phyloP scores from a whole-genome alignment of 2,797 vertebrate genomes.

The Parotocinclus haroldoi region DNA sequence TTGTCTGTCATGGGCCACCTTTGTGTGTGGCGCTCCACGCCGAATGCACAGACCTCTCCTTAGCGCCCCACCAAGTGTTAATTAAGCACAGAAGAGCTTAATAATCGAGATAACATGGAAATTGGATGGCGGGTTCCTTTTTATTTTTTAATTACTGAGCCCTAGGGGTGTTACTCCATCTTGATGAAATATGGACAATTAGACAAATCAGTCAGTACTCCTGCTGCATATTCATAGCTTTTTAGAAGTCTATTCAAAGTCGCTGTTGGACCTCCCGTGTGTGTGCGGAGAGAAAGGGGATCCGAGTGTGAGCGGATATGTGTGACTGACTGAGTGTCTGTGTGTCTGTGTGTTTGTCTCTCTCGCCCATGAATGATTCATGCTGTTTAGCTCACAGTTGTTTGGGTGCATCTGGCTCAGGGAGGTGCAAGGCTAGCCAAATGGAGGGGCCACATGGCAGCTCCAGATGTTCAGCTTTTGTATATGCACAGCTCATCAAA shows the following conservation, averaged over 20 bases:
- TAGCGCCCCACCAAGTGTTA: slow-evolving; percentile 53
- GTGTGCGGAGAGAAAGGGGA: slow-evolving; percentile 56
- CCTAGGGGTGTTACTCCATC: slow-evolving; percentile 70
- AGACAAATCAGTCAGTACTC: slow-evolving; percentile 75
- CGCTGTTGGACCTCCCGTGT: slow-evolving; percentile 75
- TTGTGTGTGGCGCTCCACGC: slow-evolving; percentile 20
- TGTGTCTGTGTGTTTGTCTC: slow-evolving; percentile 34
- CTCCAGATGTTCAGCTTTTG: slow-evolving; percentile 80
- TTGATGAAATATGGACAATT: slow-evolving; percentile 78
- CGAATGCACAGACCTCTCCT: slow-evolving; percentile 46
- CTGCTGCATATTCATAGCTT: slow-evolving; percentile 83
- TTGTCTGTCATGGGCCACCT: slow-evolving; percentile 49
- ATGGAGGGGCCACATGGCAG: slow-evolving; percentile 81
- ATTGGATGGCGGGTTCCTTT: slow-evolving; percentile 58
- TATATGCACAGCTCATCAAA: slow-evolving; percentile 81
- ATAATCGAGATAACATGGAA: slow-evolving; percentile 66
- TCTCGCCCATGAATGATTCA: slow-evolving; percentile 83
- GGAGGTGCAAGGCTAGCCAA: slow-evolving; percentile 73
- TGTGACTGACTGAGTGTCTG: slow-evolving; percentile 24
- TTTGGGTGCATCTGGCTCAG: slow-evolving; percentile 74
- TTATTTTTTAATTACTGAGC: slow-evolving; percentile 67
- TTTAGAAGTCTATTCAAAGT: slow-evolving; percentile 86
- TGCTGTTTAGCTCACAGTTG: slow-evolving; percentile 76
- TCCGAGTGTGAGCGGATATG: slow-evolving; percentile 5
- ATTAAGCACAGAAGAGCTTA: slow-evolving; percentile 61